Evolutionary conservation across 2,113 vertebrate genomes (phyloP).

Genomic region (Corydoras sp.): DNA sequence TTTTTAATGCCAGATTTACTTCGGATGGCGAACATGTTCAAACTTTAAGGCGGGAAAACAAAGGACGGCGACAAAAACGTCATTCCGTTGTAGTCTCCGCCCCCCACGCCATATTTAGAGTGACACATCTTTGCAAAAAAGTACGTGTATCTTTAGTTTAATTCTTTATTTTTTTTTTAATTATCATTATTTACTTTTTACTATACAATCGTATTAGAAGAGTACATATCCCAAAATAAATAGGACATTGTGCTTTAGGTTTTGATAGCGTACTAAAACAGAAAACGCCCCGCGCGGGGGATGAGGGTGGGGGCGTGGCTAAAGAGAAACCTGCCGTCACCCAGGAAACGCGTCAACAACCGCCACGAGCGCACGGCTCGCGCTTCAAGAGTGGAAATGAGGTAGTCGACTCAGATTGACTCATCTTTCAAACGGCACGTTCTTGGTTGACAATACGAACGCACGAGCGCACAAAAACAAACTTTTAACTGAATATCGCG

Average conservation of each 20-base stretch:
- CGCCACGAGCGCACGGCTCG: not conserved
- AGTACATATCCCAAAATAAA: no score
- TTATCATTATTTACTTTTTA: no score
- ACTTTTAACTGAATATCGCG: not conserved
- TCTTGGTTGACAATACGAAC: not conserved
- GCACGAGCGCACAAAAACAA: not conserved
- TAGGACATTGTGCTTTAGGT: no score
- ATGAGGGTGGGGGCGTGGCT: no score
- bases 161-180: not conserved
- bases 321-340: not conserved
- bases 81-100: not conserved
- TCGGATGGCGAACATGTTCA: no score
- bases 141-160: not conserved
- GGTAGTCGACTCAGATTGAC: not conserved
- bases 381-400: not conserved
- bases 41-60: no score
- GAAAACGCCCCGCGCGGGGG: no score
- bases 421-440: not conserved
- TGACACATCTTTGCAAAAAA: not conserved
- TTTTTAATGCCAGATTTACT: no score
- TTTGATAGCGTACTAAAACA: no score
- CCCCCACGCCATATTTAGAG: not conserved
- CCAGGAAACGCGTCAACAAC: not conserved
- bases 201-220: no score
- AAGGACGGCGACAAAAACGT: no score